Evolutionary conservation across 2,888 invertebrate species (phyloP).

Genomic region (Galeopsomyia nigrocyanea): DNA sequence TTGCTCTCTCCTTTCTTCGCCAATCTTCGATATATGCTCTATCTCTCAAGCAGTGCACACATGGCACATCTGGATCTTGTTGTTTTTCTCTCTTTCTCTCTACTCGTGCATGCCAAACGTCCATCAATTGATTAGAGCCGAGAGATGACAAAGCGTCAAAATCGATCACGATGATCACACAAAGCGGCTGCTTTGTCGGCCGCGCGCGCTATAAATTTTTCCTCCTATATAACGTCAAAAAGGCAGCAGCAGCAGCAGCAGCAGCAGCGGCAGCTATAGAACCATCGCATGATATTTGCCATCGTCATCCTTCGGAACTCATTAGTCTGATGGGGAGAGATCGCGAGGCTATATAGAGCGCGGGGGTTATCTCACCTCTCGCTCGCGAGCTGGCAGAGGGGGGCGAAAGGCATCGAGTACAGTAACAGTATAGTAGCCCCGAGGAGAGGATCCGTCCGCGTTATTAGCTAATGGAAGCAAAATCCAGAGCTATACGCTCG

Average conservation of each 20-base stretch:
- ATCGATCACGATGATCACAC: too few relatives aligned
- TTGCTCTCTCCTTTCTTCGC: too few relatives aligned
- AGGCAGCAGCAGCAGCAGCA: too few relatives aligned
- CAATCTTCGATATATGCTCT: too few relatives aligned
- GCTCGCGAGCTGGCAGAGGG: slow-evolving; percentile 18
- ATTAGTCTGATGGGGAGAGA: slow-evolving; percentile 58
- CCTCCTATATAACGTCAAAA: too few relatives aligned
- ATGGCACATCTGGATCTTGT: too few relatives aligned
- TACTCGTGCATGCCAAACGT: too few relatives aligned
- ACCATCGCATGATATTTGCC: slow-evolving; percentile 40
- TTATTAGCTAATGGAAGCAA: slow-evolving; percentile 64
- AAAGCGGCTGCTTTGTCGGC: background rate
- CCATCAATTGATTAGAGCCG: too few relatives aligned
- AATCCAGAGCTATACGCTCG: slow-evolving; percentile 48
- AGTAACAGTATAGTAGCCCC: slow-evolving; percentile 28
- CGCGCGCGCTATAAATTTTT: background rate
- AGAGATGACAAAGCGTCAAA: too few relatives aligned
- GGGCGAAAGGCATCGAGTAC: slow-evolving; percentile 30
- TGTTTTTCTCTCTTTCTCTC: too few relatives aligned
- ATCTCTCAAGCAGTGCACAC: too few relatives aligned
- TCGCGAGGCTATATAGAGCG: background rate
- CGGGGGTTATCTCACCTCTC: slow-evolving; percentile 50
- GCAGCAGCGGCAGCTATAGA: background rate
- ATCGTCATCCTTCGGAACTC: slow-evolving; percentile 55
- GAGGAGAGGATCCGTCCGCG: slow-evolving; percentile 46